phyloP scores from a whole-genome alignment of 2,113 vertebrate species.

The Scalopus aquaticus region DNA sequence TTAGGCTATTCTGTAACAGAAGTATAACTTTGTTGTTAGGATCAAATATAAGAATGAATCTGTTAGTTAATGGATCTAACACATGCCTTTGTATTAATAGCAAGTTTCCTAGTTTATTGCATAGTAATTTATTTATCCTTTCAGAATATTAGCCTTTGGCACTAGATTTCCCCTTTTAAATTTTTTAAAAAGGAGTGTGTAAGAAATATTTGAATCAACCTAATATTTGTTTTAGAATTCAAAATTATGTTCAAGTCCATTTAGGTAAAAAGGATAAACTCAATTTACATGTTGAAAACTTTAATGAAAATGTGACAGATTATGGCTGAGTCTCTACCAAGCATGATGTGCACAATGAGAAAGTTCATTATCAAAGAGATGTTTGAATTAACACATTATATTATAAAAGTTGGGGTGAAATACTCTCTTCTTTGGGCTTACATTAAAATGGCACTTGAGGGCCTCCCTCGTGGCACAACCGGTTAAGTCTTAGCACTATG shows the following conservation, averaged over 20 bases:
- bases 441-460: background rate
- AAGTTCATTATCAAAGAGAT: background rate
- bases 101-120: background rate
- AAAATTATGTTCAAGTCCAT: background rate
- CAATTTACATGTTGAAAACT: background rate
- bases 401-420: background rate
- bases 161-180: slow-evolving; percentile 18
- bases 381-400: background rate
- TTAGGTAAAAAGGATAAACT: background rate
- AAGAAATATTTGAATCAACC: background rate
- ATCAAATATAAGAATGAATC: slow-evolving; percentile 52
- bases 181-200: background rate
- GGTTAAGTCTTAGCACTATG: too few species aligned
- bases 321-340: background rate
- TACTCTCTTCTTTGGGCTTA: background rate
- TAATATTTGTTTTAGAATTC: slow-evolving; percentile 18
- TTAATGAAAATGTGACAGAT: background rate
- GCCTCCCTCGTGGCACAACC: too few species aligned
- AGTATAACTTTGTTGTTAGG: slow-evolving; percentile 49
- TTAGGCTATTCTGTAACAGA: slow-evolving; percentile 42
- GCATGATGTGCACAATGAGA: background rate
- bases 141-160: background rate
- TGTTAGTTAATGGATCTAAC: slow-evolving; percentile 56
- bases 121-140: background rate
- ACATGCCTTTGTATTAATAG: background rate